Percentiles rank a stretch among this genome's conserved stretches.
phyloP scores from a whole-genome alignment of 2,113 vertebrate species.

The Pogona vitticeps region DNA sequence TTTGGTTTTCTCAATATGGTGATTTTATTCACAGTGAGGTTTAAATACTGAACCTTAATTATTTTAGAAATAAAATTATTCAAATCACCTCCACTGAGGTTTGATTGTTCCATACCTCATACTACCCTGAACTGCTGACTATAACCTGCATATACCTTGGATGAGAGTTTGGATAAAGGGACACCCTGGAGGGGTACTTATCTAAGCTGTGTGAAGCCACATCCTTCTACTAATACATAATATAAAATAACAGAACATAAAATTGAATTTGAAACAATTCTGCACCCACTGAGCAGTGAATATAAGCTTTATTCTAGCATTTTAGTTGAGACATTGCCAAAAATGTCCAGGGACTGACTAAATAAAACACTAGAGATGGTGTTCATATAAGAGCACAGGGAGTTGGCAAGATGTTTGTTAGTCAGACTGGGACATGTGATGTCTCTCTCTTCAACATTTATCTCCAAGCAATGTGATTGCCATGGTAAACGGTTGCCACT shows the following conservation, averaged over 20 bases:
- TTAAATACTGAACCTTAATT: background rate
- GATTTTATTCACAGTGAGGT: background rate
- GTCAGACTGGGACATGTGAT: slow-evolving; percentile 25
- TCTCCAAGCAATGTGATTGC: slow-evolving; percentile 10
- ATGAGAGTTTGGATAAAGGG: background rate
- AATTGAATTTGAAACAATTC: background rate
- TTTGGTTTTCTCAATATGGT: background rate
- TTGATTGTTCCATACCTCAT: background rate
- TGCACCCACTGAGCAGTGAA: background rate
- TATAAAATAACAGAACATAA: background rate
- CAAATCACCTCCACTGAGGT: background rate
- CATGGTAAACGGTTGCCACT: background rate
- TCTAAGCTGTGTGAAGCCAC: too few species aligned
- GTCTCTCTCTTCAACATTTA: slow-evolving; percentile 32
- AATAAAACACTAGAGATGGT: slow-evolving; percentile 44
- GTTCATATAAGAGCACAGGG: slow-evolving; percentile 12
- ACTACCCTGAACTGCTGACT: background rate
- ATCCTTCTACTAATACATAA: too few species aligned
- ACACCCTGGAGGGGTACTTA: background rate
- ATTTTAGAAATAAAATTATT: background rate
- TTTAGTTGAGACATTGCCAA: slow-evolving; percentile 10
- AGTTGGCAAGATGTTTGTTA: slow-evolving; percentile 52
- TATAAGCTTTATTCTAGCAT: background rate
- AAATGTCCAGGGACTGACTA: slow-evolving; percentile 37
- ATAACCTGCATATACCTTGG: background rate